phyloP scores from a whole-genome alignment of 2,113 vertebrate species.

The Rhodinocichla rosea region DNA sequence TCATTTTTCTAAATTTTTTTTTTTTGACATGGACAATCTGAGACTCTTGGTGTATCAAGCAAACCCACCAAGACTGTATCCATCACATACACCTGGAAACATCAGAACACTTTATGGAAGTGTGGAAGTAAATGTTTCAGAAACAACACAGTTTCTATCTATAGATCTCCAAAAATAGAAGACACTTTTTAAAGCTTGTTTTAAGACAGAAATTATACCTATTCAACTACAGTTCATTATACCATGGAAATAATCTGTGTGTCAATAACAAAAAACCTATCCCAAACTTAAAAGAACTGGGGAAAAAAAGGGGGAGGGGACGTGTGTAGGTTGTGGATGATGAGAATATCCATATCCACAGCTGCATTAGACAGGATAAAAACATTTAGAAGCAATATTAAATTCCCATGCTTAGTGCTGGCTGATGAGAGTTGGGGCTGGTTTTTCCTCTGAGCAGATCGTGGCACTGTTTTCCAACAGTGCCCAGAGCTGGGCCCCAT shows the following conservation, averaged over 20 bases:
- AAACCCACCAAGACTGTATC: not conserved
- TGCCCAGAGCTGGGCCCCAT: not conserved
- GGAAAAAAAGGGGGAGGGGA: accelerated
- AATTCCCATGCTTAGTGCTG: not conserved
- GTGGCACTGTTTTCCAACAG: not conserved
- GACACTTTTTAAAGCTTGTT: not conserved
- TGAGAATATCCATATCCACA: not conserved
- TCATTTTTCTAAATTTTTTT: not conserved
- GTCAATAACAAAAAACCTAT: not conserved
- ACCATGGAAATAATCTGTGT: not conserved
- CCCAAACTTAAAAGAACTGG: not conserved
- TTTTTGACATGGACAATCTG: not conserved
- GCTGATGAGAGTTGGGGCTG: not conserved
- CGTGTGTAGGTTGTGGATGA: not conserved
- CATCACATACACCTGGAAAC: not conserved
- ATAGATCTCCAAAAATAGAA: not conserved
- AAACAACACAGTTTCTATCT: not conserved
- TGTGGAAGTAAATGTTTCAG: not conserved
- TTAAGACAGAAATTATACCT: not conserved
- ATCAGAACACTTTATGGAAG: not conserved
- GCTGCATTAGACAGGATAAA: not conserved
- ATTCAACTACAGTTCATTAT: not conserved
- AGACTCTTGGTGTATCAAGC: not conserved
- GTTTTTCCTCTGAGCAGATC: not conserved
- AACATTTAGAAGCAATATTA: not conserved